Conservation (phyloP, 2,888 invertebrate species). For the Ryuthela nishihirai region DNA sequence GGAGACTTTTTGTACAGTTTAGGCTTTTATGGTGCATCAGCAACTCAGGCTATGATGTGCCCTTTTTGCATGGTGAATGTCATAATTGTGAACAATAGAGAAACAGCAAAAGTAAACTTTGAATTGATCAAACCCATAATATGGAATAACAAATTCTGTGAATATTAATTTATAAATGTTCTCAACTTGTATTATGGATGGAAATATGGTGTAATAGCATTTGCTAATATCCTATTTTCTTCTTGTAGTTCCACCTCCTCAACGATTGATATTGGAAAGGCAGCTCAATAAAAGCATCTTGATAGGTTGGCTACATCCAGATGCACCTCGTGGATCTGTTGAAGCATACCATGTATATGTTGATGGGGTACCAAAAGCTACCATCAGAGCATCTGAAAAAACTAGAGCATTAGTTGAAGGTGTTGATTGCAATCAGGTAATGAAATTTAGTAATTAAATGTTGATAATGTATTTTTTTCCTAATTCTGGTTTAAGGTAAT, state of each 20-base stretch:
- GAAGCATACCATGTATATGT: conserved; percentile 95
- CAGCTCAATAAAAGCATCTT: conserved; percentile 97
- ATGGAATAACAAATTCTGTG: too few relatives aligned
- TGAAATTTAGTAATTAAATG: neutral
- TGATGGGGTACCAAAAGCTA: conserved; percentile 91
- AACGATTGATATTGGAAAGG: conserved; percentile 91
- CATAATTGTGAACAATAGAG: too few relatives aligned
- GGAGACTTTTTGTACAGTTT: too few relatives aligned
- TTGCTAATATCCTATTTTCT: too few relatives aligned
- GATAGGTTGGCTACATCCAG: conserved; percentile 95
- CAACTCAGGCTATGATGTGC: too few relatives aligned
- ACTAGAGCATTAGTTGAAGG: conserved; percentile 95
- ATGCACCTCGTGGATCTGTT: conserved; percentile 67
- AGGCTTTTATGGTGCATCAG: too few relatives aligned
- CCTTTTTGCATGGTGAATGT: too few relatives aligned
- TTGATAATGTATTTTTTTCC: neutral
- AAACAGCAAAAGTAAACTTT: too few relatives aligned
- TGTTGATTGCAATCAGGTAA: conserved; percentile 86
- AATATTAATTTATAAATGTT: too few relatives aligned
- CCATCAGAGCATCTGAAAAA: conserved; percentile 89
- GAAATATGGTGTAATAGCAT: too few relatives aligned
- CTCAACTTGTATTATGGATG: too few relatives aligned
- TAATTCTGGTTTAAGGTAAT: neutral
- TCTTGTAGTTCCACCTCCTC: conserved; percentile 83
- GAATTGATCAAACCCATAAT: too few relatives aligned